These are phyloP conservation scores for Hirundo rustica DNA, from an alignment of 2,797 vertebrate genomes.

Conservation along the genomic window DNA sequence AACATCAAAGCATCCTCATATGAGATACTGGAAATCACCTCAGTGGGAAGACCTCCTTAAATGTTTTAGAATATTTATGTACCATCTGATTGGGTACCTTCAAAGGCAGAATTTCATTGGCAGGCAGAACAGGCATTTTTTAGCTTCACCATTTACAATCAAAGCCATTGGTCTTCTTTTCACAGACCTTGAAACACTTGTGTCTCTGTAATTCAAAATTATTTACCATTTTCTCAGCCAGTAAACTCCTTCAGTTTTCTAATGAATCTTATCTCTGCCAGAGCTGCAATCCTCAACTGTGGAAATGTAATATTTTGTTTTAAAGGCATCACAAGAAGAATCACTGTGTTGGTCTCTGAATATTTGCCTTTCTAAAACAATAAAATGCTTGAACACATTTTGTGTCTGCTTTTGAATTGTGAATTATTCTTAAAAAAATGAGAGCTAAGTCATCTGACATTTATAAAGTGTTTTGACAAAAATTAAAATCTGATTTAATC, in stretches of 20 bases:
- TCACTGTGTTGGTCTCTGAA: neutral
- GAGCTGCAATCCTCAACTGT: neutral
- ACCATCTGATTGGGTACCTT: neutral
- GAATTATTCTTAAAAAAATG: neutral
- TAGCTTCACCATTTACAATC: neutral
- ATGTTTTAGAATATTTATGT: neutral
- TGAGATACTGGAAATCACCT: neutral
- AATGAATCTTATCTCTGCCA: neutral
- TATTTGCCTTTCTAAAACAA: slow-evolving; percentile 19
- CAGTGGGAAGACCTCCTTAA: neutral
- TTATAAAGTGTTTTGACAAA: neutral
- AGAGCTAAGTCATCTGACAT: neutral
- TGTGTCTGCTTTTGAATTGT: neutral
- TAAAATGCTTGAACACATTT: neutral
- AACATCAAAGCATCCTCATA: neutral
- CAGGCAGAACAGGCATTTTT: neutral
- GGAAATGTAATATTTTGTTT: neutral
- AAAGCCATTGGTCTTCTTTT: neutral
- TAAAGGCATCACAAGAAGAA: neutral
- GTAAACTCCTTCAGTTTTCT: neutral
- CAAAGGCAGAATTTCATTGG: neutral
- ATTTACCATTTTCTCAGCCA: neutral
- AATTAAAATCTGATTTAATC: neutral
- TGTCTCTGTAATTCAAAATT: neutral
- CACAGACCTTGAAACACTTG: neutral